Evolutionary conservation across 1,140 invertebrate species (phyloP).

Genomic region (Harpegnathos saltator): DNA sequence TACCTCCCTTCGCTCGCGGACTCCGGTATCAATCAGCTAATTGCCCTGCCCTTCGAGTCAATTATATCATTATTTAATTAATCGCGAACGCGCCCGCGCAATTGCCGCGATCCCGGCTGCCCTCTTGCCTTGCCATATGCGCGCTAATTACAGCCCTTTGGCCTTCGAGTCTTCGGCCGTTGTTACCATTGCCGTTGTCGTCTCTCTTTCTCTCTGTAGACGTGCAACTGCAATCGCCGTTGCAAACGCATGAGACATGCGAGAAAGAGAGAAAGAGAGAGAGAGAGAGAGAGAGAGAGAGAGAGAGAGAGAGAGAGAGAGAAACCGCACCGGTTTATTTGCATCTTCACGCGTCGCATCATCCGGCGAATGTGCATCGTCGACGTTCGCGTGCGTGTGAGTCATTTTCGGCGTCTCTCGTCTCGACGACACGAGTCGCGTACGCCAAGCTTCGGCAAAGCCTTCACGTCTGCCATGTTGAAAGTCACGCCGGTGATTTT

Average conservation of each 20-base stretch:
- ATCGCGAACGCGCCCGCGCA: slow-evolving; percentile 60
- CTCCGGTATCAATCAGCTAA: slow-evolving; percentile 78
- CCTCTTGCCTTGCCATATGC: slow-evolving; percentile 53
- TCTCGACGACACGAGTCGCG: slow-evolving; percentile 20
- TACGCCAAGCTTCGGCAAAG: background rate
- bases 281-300: too few relatives aligned
- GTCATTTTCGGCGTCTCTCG: slow-evolving; percentile 32
- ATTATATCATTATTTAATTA: slow-evolving; percentile 81
- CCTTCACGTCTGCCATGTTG: too few relatives aligned
- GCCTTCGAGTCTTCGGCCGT: slow-evolving; percentile 23
- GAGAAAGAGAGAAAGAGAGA: too few relatives aligned
- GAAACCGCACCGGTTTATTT: slow-evolving; percentile 20
- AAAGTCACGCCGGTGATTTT: too few relatives aligned
- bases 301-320: too few relatives aligned
- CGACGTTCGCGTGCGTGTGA: slow-evolving; percentile 37
- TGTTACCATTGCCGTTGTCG: slow-evolving; percentile 19
- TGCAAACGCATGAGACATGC: too few relatives aligned
- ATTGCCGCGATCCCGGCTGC: slow-evolving; percentile 45
- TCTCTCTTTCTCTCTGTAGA: slow-evolving; percentile 29
- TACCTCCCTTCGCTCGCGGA: slow-evolving; percentile 27
- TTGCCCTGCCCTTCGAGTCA: slow-evolving; percentile 69
- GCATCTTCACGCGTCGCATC: slow-evolving; percentile 27
- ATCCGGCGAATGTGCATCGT: slow-evolving; percentile 22
- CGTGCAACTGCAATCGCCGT: too few relatives aligned
- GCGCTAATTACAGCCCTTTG: slow-evolving; percentile 64